A percentile compares a stretch with the other conserved stretches of the same genome.
These are phyloP conservation scores for Heliconius nattereri DNA, from an alignment of 1,140 invertebrate genomes.

Conservation along the genomic window DNA sequence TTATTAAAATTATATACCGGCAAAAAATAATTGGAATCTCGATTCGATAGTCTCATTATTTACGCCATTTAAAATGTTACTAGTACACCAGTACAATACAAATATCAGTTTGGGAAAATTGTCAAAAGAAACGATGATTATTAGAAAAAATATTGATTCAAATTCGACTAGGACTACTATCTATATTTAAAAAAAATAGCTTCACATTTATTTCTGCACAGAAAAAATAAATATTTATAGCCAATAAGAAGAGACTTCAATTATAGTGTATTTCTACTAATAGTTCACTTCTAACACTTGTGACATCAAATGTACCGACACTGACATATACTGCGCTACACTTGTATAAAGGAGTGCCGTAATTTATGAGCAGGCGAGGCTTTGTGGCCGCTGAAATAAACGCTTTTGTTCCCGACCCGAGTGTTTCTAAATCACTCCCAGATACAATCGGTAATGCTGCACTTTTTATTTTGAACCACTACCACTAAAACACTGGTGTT, in stretches of 20 bases:
- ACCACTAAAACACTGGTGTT: constrained; percentile 7
- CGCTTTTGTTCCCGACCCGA: constrained; percentile 54
- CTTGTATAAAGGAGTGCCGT: constrained; percentile 39
- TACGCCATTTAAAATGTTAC: background rate
- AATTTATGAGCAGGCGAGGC: constrained; percentile 38
- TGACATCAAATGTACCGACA: constrained; percentile 22
- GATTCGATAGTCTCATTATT: background rate
- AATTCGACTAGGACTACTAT: too few species aligned
- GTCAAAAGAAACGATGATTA: too few species aligned
- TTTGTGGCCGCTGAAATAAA: constrained; percentile 58
- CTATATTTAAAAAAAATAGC: too few species aligned
- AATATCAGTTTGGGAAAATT: background rate
- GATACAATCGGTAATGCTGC: constrained; percentile 53
- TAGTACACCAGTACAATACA: background rate
- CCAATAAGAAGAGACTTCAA: background rate
- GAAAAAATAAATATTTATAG: background rate
- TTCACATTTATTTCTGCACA: too few species aligned
- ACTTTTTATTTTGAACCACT: constrained; percentile 42
- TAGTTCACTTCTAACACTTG: constrained; percentile 22
- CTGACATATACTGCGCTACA: constrained; percentile 26
- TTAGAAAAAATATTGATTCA: too few species aligned
- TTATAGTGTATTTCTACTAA: background rate
- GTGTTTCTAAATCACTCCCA: constrained; percentile 62
- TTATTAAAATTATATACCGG: background rate
- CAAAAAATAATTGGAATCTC: constrained; percentile 5